Evolutionary conservation across 2,888 invertebrate genomes (phyloP).

Genomic region (Eristalinus aeneus): DNA sequence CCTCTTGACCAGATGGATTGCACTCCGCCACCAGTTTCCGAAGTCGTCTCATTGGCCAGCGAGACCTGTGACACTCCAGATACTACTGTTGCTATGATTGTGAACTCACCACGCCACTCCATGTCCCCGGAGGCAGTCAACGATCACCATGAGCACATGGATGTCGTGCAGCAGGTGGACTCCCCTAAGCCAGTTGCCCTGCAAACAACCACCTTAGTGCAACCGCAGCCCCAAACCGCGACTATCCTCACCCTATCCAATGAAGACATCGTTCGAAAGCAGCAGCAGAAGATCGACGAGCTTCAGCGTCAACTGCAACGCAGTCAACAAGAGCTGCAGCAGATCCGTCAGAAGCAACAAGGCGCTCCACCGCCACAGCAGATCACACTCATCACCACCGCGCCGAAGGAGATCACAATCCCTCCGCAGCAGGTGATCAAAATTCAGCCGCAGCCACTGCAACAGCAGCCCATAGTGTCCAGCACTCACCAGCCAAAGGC

Average conservation of each 20-base stretch:
- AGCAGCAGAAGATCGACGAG: conserved; percentile 93
- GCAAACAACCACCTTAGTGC: conserved; percentile 76
- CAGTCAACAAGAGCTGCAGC: conserved; percentile 89
- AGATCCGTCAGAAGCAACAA: conserved; percentile 84
- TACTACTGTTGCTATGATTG: conserved; percentile 75
- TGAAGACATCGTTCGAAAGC: conserved; percentile 91
- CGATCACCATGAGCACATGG: conserved; percentile 79
- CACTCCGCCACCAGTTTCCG: conserved; percentile 80
- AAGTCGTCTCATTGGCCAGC: conserved; percentile 73
- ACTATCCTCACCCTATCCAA: conserved; percentile 80
- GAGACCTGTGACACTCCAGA: conserved; percentile 74
- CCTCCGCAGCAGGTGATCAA: conserved; percentile 72
- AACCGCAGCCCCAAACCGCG: conserved; percentile 77
- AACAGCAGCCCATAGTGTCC: conserved; percentile 58
- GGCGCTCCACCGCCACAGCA: conserved; percentile 78
- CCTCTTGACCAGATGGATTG: conserved; percentile 80
- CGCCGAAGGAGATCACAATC: conserved; percentile 63
- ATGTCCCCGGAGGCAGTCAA: conserved; percentile 73
- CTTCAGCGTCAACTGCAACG: conserved; percentile 90
- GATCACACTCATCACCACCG: conserved; percentile 77
- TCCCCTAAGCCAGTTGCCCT: conserved; percentile 76
- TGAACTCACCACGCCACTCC: conserved; percentile 75
- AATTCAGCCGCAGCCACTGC: conserved; percentile 79
- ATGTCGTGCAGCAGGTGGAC: conserved; percentile 79
- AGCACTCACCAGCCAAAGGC: conserved; percentile 53